Conservation (phyloP, 2,797 vertebrate species). For the Prunella strophiata region DNA sequence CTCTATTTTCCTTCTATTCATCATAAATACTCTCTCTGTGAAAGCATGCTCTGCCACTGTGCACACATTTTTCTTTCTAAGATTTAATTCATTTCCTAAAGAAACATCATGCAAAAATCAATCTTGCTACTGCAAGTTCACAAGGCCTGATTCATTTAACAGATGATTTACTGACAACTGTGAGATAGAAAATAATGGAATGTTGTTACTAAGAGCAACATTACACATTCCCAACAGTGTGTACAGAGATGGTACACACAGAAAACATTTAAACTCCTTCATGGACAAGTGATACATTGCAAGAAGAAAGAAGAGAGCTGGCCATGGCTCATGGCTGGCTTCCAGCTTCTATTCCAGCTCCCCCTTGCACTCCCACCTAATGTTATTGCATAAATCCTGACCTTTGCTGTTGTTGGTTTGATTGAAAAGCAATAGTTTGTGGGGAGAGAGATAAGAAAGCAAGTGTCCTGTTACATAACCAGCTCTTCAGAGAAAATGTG, state of each 20-base stretch:
- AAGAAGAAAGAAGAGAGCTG: background rate
- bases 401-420: background rate
- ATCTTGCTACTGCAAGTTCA: slow-evolving; percentile 38
- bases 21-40: slow-evolving; percentile 46
- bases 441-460: background rate
- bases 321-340: background rate
- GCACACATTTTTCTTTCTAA: slow-evolving; percentile 47
- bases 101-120: slow-evolving; percentile 53
- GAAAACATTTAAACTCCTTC: background rate
- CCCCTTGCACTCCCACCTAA: background rate
- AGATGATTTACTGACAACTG: slow-evolving; percentile 46
- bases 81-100: slow-evolving; percentile 60
- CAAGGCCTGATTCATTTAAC: slow-evolving; percentile 40
- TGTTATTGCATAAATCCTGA: background rate
- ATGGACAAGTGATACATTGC: background rate
- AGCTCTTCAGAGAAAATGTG: background rate
- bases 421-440: background rate
- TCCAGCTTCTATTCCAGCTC: background rate
- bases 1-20: slow-evolving; percentile 45
- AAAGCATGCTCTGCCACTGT: slow-evolving; percentile 35
- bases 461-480: background rate
- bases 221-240: background rate
- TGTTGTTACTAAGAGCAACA: slow-evolving; percentile 21
- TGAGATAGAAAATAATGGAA: slow-evolving; percentile 47
- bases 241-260: background rate